phyloP scores from a whole-genome alignment of 2,888 invertebrate genomes.

The Tortricodes alternella region DNA sequence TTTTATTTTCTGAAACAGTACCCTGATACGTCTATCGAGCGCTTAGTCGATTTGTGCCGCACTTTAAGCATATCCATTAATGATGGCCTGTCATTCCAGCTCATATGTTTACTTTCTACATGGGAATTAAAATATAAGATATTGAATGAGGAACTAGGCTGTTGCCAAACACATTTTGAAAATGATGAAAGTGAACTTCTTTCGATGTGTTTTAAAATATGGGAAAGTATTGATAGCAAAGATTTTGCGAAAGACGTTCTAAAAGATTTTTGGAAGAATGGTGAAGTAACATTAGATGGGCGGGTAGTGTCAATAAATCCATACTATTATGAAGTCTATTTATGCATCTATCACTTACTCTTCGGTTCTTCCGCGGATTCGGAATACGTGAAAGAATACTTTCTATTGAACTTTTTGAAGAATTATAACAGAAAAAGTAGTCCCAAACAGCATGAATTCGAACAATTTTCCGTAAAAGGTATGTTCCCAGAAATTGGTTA shows the following conservation, averaged over 20 bases:
- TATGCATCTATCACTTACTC: conserved; percentile 69
- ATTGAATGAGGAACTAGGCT: conserved; percentile 56
- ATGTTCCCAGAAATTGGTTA: conserved; percentile 78
- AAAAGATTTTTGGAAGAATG: conserved; percentile 75
- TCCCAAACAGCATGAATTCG: conserved; percentile 77
- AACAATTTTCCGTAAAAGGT: conserved; percentile 75
- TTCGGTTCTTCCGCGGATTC: conserved; percentile 54
- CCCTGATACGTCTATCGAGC: conserved; percentile 57
- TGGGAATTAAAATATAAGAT: conserved; percentile 73
- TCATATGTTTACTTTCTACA: conserved; percentile 64
- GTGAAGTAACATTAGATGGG: conserved; percentile 73
- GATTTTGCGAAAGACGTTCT: conserved; percentile 67
- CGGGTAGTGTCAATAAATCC: conserved; percentile 71
- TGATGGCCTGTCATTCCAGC: conserved; percentile 69
- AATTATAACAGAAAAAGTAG: conserved; percentile 67
- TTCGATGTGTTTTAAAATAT: conserved; percentile 60
- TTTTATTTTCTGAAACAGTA: conserved; percentile 68
- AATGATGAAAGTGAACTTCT: conserved; percentile 55
- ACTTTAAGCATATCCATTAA: conserved; percentile 63
- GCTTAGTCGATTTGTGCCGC: conserved; percentile 62
- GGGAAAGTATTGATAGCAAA: conserved; percentile 71
- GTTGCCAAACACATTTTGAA: conserved; percentile 54
- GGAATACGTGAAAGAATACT: conserved; percentile 66
- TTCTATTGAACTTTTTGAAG: conserved; percentile 70
- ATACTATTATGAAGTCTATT: conserved; percentile 75